Conservation (phyloP, 2,113 vertebrate genomes). For the Apeltes quadracus region DNA sequence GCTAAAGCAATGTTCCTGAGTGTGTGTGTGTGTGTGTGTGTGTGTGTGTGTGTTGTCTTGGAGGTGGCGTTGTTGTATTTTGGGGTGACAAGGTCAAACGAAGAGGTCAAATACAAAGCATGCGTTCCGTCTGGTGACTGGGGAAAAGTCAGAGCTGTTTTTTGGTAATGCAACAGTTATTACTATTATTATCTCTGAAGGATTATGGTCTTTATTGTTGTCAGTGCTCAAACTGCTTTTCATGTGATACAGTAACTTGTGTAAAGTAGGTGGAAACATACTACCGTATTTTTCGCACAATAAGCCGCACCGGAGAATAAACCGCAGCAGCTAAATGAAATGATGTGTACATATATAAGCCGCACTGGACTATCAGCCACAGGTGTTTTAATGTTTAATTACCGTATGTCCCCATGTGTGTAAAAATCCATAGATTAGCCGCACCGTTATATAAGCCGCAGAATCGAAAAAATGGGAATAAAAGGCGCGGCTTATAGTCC, state of each 20-base stretch:
- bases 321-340: too few species aligned
- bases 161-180: slow-evolving; percentile 59
- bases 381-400: too few species aligned
- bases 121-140: slow-evolving; percentile 54
- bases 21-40: background rate
- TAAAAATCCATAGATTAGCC: too few species aligned
- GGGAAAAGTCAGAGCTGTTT: slow-evolving; percentile 62
- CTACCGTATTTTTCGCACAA: too few species aligned
- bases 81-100: slow-evolving; percentile 63
- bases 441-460: too few species aligned
- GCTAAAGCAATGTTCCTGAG: slow-evolving; percentile 35
- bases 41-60: slow-evolving; percentile 36
- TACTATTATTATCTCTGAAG: slow-evolving; percentile 9
- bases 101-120: slow-evolving; percentile 52
- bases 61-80: slow-evolving; percentile 64
- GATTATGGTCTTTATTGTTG: background rate
- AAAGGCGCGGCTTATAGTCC: too few species aligned
- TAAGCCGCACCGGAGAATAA: too few species aligned
- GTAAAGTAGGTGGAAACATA: background rate
- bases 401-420: too few species aligned
- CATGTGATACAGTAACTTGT: background rate
- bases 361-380: too few species aligned
- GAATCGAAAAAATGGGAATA: too few species aligned
- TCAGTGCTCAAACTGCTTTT: background rate
- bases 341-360: too few species aligned